These are phyloP conservation scores for Embiotoca jacksoni DNA, from an alignment of 2,113 vertebrate species.

Conservation along the genomic window DNA sequence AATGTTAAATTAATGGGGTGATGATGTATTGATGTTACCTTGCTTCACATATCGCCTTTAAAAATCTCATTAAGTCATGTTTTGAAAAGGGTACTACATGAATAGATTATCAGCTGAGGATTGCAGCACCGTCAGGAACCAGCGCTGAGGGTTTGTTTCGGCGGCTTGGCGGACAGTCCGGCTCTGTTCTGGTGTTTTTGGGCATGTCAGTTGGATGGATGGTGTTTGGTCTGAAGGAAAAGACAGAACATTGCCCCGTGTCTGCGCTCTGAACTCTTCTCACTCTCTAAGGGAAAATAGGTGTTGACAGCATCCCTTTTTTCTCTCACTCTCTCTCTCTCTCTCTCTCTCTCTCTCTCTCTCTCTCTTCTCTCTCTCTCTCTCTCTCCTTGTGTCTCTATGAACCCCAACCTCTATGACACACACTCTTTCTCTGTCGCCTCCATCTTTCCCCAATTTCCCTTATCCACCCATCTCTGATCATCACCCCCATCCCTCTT, in stretches of 20 bases:
- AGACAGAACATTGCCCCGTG: conserved; percentile 55
- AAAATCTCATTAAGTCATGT: conserved; percentile 37
- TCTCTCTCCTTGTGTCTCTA: conserved; percentile 45
- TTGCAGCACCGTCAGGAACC: conserved; percentile 7
- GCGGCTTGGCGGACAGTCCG: conserved; percentile 33
- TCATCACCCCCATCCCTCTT: neutral
- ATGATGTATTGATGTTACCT: conserved; percentile 12
- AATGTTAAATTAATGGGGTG: conserved; percentile 10
- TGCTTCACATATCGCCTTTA: conserved; percentile 19
- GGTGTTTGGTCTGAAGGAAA: conserved; percentile 53
- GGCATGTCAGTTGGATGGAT: conserved; percentile 68
- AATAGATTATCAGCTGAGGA: conserved; percentile 17
- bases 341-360: conserved; percentile 7
- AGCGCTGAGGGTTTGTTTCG: conserved; percentile 21
- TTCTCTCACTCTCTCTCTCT: conserved; percentile 25
- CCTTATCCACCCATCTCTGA: neutral
- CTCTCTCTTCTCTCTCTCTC: too few species aligned
- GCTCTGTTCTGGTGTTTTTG: conserved; percentile 52
- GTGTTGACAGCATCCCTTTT: conserved; percentile 62
- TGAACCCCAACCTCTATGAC: conserved; percentile 43
- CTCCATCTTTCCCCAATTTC: conserved; percentile 17
- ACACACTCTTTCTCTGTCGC: conserved; percentile 14
- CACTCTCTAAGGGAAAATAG: conserved; percentile 45
- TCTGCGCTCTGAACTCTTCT: conserved; percentile 60
- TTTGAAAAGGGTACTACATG: conserved; percentile 6